Percentiles rank a stretch among this genome's conserved stretches.
These are phyloP conservation scores for Bellardia pandia DNA, from an alignment of 2,888 invertebrate genomes.

Conservation along the genomic window DNA sequence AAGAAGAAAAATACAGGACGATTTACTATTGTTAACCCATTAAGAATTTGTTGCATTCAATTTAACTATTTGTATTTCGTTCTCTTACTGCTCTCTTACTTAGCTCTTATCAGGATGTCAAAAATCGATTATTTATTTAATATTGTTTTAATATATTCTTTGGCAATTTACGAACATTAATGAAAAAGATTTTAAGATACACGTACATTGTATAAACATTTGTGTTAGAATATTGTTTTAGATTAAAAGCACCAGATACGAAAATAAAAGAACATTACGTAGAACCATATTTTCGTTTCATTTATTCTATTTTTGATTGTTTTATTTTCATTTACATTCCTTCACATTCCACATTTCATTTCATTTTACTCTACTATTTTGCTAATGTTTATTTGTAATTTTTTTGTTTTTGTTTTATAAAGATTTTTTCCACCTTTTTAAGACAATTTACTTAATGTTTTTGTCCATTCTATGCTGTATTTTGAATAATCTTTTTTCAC, in stretches of 20 bases:
- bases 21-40: neutral
- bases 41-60: neutral
- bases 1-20: neutral
- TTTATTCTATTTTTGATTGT: conserved; percentile 24
- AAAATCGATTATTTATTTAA: conserved; percentile 58
- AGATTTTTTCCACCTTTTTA: conserved; percentile 45
- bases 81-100: neutral
- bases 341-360: conserved; percentile 20
- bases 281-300: conserved; percentile 51
- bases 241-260: conserved; percentile 18
- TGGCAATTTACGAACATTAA: conserved; percentile 38
- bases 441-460: conserved; percentile 30
- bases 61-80: neutral
- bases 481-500: conserved; percentile 71
- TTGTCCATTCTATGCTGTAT: conserved; percentile 11
- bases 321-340: conserved; percentile 59
- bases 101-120: neutral
- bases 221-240: conserved; percentile 36
- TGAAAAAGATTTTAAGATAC: conserved; percentile 19
- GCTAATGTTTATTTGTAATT: conserved; percentile 49
- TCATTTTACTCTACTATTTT: conserved; percentile 31
- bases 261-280: conserved; percentile 65
- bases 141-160: conserved; percentile 37
- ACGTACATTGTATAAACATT: neutral
- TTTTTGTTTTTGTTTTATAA: conserved; percentile 20